Percentiles rank a stretch among this genome's conserved stretches.
Evolutionary conservation across 2,888 invertebrate species (phyloP).

Genomic region (Thereva nobilitata): DNA sequence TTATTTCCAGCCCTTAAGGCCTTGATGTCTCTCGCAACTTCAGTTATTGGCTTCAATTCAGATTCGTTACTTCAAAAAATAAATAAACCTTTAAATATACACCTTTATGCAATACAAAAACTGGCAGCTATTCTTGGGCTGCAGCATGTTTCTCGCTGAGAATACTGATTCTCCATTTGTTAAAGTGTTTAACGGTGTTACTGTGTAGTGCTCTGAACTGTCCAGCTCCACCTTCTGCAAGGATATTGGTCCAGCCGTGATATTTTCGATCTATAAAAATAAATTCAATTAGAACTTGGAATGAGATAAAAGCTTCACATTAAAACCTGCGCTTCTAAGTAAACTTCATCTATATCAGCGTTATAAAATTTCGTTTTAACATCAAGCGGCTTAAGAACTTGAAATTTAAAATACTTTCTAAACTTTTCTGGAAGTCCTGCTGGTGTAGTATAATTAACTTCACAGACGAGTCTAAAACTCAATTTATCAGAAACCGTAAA

Average conservation of each 20-base stretch:
- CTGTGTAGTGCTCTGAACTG: constrained; percentile 86
- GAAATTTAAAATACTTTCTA: constrained; percentile 97
- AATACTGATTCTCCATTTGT: constrained; percentile 72
- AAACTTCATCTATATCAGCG: constrained; percentile 81
- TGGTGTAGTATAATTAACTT: constrained; percentile 86
- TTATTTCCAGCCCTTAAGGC: constrained; percentile 80
- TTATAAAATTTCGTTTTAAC: constrained; percentile 98
- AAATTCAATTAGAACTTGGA: background rate
- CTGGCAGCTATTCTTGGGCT: constrained; percentile 89
- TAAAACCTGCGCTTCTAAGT: constrained; percentile 68
- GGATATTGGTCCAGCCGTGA: constrained; percentile 89
- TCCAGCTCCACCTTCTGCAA: constrained; percentile 93
- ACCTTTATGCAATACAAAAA: constrained; percentile 87
- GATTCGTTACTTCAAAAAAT: constrained; percentile 5
- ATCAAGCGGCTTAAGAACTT: constrained; percentile 96
- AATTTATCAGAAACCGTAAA: background rate
- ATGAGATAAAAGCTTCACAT: background rate
- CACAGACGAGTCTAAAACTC: constrained; percentile 82
- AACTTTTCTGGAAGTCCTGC: constrained; percentile 80
- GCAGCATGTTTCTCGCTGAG: constrained; percentile 78
- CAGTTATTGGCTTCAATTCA: constrained; percentile 67
- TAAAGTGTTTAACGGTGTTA: constrained; percentile 73
- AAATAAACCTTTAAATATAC: background rate
- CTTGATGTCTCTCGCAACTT: constrained; percentile 75
- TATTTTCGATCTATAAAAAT: constrained; percentile 78